phyloP scores from a whole-genome alignment of 2,888 invertebrate species.

The Epistrophe eligans region DNA sequence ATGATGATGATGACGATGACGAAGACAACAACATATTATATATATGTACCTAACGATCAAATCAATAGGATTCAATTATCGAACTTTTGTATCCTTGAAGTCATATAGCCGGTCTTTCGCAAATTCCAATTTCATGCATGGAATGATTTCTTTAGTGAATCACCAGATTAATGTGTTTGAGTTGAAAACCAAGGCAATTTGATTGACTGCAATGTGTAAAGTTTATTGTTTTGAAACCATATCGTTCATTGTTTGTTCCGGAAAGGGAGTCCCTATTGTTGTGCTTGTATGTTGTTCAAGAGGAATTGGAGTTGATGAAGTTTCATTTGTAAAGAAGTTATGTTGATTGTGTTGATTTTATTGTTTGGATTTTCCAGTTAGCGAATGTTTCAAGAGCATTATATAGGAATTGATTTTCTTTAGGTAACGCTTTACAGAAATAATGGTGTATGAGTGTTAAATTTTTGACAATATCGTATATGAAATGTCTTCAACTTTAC shows the following conservation, averaged over 20 bases:
- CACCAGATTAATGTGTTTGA: slow-evolving; percentile 27
- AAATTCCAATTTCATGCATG: slow-evolving; percentile 49
- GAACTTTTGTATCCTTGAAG: slow-evolving; percentile 20
- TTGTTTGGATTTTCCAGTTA: neutral
- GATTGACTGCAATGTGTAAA: slow-evolving; percentile 28
- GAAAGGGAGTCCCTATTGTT: neutral
- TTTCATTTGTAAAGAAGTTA: neutral
- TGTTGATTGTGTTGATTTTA: neutral
- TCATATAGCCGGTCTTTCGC: neutral
- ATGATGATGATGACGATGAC: too few relatives aligned
- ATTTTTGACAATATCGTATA: too few relatives aligned
- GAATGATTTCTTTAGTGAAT: slow-evolving; percentile 21
- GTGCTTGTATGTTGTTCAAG: neutral
- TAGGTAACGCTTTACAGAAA: neutral
- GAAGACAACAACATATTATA: neutral
- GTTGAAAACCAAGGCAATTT: slow-evolving; percentile 14
- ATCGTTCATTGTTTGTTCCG: neutral
- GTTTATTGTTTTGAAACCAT: slow-evolving; percentile 20
- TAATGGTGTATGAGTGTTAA: neutral
- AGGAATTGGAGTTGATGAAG: neutral
- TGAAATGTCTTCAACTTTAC: too few relatives aligned
- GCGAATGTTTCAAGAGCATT: neutral
- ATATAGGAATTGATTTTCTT: neutral
- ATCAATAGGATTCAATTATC: slow-evolving; percentile 30
- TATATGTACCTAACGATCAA: neutral